Conservation (phyloP, 2,113 vertebrate genomes). For the Megaceryle torquata region DNA sequence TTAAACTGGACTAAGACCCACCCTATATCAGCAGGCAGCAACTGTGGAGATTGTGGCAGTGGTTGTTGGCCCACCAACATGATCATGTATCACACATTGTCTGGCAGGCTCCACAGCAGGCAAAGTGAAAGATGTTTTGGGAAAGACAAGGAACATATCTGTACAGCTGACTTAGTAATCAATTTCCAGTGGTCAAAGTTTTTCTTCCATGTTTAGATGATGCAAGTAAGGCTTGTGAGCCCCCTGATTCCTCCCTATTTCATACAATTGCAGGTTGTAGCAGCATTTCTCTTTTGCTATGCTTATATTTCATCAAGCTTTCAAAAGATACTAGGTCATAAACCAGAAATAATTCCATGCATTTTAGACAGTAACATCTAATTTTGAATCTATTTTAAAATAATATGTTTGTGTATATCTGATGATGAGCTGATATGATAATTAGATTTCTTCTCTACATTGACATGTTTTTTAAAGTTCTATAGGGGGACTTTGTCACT, state of each 20-base stretch:
- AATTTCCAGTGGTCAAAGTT: neutral
- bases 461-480: neutral
- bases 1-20: neutral
- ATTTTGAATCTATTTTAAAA: neutral
- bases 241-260: neutral
- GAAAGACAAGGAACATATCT: neutral
- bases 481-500: neutral
- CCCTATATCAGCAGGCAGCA: neutral
- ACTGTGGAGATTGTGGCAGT: neutral
- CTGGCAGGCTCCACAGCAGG: neutral
- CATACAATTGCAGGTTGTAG: neutral
- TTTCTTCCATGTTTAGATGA: neutral
- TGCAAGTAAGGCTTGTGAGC: neutral
- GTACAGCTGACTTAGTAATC: neutral
- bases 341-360: neutral
- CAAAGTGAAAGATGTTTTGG: neutral
- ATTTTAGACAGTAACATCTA: neutral
- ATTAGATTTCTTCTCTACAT: neutral
- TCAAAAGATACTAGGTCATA: neutral
- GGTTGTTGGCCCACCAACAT: rapidly evolving
- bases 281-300: neutral
- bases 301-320: neutral
- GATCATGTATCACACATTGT: rapidly evolving
- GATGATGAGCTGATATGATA: neutral
- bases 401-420: neutral